These are phyloP conservation scores for Drosophila anceps DNA, from an alignment of 2,888 invertebrate genomes.

Conservation along the genomic window DNA sequence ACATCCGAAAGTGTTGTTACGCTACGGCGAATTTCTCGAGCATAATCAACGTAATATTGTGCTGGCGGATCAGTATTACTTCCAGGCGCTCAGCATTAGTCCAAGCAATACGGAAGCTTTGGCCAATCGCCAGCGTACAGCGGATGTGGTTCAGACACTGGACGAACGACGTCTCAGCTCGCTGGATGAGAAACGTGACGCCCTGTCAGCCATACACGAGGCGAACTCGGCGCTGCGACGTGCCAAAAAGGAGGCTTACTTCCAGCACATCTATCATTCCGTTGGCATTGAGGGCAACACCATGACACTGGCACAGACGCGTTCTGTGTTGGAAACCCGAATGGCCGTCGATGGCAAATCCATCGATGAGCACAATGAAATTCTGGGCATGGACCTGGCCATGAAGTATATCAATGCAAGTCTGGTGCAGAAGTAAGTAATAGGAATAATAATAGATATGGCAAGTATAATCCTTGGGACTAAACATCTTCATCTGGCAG, in stretches of 20 bases:
- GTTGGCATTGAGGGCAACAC: constrained; percentile 99
- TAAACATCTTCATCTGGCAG: constrained; percentile 82
- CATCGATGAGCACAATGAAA: constrained; percentile 98
- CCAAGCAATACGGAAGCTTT: constrained; percentile 93
- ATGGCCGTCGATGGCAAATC: constrained; percentile 95
- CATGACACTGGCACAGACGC: constrained; percentile 96
- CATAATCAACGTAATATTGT: constrained; percentile 93
- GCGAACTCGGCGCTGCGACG: constrained; percentile 92
- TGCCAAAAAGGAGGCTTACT: constrained; percentile 97
- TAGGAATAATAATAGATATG: no score
- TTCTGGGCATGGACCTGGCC: constrained; percentile 96
- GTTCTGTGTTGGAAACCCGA: constrained; percentile 95
- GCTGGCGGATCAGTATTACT: constrained; percentile 95
- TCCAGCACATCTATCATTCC: constrained; percentile 98
- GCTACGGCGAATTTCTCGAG: constrained; percentile 97
- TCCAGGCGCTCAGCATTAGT: constrained; percentile 92
- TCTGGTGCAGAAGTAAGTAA: constrained; percentile 88
- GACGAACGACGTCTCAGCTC: constrained; percentile 88
- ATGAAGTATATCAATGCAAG: constrained; percentile 96
- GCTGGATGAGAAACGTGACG: constrained; percentile 93
- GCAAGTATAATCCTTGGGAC: background rate
- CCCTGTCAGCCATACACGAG: constrained; percentile 92
- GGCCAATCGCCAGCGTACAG: constrained; percentile 93
- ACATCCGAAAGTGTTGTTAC: constrained; percentile 96
- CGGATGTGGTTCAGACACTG: constrained; percentile 94